Conservation (phyloP, 2,113 vertebrate genomes). For the Gallinago paraguaiae region DNA sequence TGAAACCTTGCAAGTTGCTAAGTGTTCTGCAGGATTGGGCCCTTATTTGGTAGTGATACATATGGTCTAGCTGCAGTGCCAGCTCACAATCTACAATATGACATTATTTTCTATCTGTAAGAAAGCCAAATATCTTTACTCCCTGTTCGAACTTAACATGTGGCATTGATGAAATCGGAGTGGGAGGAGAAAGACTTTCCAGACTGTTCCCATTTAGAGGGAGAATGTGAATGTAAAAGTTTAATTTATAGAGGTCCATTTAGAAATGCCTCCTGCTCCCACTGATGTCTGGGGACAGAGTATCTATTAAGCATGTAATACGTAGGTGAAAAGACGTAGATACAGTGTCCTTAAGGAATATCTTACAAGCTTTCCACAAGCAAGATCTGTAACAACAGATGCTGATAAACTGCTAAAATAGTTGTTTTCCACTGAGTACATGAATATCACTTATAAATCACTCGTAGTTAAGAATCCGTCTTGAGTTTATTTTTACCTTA, state of each 20-base stretch:
- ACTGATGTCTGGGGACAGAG: not conserved
- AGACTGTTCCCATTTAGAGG: not conserved
- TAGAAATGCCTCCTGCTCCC: not conserved
- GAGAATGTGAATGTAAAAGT: not conserved
- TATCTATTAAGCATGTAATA: not conserved
- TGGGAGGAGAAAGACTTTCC: slow-evolving; percentile 30
- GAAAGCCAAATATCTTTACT: not conserved
- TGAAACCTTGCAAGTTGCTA: not conserved
- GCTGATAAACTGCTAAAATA: not conserved
- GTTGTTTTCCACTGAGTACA: not conserved
- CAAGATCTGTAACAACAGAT: not conserved
- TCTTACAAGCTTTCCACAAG: not conserved
- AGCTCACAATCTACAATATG: not conserved
- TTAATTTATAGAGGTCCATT: not conserved
- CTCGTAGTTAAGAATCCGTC: not conserved
- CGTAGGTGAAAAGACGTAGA: not conserved
- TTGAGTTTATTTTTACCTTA: not conserved
- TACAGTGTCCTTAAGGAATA: not conserved
- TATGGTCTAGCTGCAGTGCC: slow-evolving; percentile 12
- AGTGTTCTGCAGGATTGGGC: not conserved
- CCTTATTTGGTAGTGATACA: not conserved
- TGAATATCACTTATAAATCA: not conserved
- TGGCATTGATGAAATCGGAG: slow-evolving; percentile 22
- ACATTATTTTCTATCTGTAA: not conserved
- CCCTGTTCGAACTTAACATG: not conserved